Percentiles rank a stretch among this genome's conserved stretches.
Evolutionary conservation across 1,140 invertebrate species (phyloP).

Genomic region (Piezodorus guildinii): DNA sequence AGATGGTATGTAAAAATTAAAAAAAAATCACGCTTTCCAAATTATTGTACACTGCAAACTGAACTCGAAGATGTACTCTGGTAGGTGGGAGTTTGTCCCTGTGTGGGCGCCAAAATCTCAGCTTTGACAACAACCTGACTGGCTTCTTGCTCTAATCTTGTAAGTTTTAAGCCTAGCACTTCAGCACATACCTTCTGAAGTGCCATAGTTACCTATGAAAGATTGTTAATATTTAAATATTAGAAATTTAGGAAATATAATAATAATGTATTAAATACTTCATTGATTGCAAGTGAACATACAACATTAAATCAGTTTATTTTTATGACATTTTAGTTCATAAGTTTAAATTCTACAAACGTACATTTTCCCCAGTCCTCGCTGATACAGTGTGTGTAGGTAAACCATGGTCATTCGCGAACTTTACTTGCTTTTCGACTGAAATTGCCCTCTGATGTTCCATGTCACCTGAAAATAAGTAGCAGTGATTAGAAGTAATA

Average conservation of each 20-base stretch:
- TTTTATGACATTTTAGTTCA: neutral
- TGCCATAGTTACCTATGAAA: constrained; percentile 40
- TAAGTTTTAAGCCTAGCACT: constrained; percentile 48
- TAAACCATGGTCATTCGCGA: constrained; percentile 62
- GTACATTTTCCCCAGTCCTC: constrained; percentile 78
- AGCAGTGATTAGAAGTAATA: neutral
- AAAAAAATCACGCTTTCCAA: neutral
- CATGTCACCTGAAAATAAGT: constrained; percentile 55
- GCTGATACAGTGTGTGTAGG: constrained; percentile 68
- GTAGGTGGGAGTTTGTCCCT: constrained; percentile 11
- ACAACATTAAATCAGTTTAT: too few species aligned
- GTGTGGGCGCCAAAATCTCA: constrained; percentile 37
- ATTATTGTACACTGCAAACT: constrained; percentile 20
- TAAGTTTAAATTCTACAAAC: constrained; percentile 21
- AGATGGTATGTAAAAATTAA: too few species aligned
- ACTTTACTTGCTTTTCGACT: constrained; percentile 63
- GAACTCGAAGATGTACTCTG: constrained; percentile 17
- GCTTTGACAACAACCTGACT: constrained; percentile 53
- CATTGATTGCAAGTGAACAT: too few species aligned
- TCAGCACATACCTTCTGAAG: constrained; percentile 55
- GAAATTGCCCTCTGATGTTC: constrained; percentile 74
- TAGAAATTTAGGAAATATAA: too few species aligned
- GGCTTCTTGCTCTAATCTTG: constrained; percentile 51
- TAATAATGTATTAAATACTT: too few species aligned
- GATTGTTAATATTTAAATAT: too few species aligned